Base-by-base conservation (phyloP, 2,113 vertebrate genomes). In the Ivindomyrus marchei region DNA sequence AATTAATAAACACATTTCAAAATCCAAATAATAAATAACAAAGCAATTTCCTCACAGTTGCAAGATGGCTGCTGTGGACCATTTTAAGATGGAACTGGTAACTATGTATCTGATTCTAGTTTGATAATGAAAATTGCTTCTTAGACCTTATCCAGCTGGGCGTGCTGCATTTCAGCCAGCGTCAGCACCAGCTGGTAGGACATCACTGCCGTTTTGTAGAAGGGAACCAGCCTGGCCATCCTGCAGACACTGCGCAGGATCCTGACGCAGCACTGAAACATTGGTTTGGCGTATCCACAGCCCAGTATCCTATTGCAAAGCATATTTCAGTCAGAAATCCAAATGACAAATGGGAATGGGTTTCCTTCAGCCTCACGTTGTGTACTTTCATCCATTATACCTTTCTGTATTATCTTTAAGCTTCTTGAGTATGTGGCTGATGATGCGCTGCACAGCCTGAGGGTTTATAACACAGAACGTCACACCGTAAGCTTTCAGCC, bases 121-220 rank as follows among this genome's bases (percentile, higher is more conserved):
- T 86, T 50, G 15, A 86, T 5, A 17, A 49, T 50, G 58, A 46
- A 46, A 3, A 80, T 42, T 31, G 83, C 17, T n/a, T 47, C 83
- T 3, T 21, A 47, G 27, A 95, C 93, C 88, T 92, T 92, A 47
- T 42, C 90, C 87, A 92, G 87, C 3, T 31, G 70, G 11, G 89
- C 80, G 8, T 93, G 84, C 11, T 91, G 42, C 21, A 94, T 90
- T 85, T 91, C 95, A 58, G 92, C 94, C 47, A 94, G 2, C 31
- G 90, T 95, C 42, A 95, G 13, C 36, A 95, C 47, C 0, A 96
- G 90, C 90, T 93, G 93, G 93, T 91, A 93, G 88, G 95, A 93
- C 1, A 93, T 77, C 52, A 95, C 91, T 0, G 87, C 85, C 1
- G 93, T 36, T 10, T 13, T 89, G 92, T 94, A 94, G 1, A 1